These are phyloP conservation scores for Stichopus horrens DNA, from an alignment of 53 echinoderm and acorn worm genomes.

Conservation along the genomic window DNA sequence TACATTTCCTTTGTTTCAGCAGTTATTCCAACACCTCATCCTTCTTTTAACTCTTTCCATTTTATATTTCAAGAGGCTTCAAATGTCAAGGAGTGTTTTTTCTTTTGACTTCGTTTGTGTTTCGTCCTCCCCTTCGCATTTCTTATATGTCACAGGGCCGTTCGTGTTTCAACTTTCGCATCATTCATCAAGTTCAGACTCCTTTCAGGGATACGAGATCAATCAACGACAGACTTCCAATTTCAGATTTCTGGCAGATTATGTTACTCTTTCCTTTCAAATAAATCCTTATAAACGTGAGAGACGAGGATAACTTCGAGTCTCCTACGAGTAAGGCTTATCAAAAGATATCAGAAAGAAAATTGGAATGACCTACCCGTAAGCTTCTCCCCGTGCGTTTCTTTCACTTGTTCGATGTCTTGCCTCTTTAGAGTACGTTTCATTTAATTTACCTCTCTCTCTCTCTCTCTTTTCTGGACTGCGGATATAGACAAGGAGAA, in stretches of 20 bases:
- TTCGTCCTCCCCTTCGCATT: too few relatives aligned
- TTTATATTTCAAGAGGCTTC: too few relatives aligned
- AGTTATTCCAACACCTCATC: too few relatives aligned
- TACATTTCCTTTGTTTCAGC: too few relatives aligned
- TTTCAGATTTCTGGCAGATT: not conserved
- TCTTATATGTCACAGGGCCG: too few relatives aligned
- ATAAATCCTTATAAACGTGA: not conserved
- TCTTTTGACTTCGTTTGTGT: too few relatives aligned
- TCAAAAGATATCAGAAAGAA: not conserved
- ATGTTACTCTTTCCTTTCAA: not conserved
- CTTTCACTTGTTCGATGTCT: not conserved
- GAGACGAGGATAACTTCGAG: not conserved
- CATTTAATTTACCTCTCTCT: not conserved
- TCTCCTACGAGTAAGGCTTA: not conserved
- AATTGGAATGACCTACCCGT: not conserved
- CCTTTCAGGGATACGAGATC: not conserved
- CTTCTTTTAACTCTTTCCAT: too few relatives aligned
- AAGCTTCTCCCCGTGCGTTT: not conserved
- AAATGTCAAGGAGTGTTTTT: too few relatives aligned
- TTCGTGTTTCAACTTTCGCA: too few relatives aligned
- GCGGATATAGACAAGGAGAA: too few relatives aligned
- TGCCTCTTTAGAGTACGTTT: not conserved
- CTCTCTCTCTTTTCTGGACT: too few relatives aligned
- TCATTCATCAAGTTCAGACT: not conserved
- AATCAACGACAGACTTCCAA: not conserved